Evolutionary conservation across 1,140 invertebrate genomes (phyloP).

Genomic region (Hypothenemus hampei): DNA sequence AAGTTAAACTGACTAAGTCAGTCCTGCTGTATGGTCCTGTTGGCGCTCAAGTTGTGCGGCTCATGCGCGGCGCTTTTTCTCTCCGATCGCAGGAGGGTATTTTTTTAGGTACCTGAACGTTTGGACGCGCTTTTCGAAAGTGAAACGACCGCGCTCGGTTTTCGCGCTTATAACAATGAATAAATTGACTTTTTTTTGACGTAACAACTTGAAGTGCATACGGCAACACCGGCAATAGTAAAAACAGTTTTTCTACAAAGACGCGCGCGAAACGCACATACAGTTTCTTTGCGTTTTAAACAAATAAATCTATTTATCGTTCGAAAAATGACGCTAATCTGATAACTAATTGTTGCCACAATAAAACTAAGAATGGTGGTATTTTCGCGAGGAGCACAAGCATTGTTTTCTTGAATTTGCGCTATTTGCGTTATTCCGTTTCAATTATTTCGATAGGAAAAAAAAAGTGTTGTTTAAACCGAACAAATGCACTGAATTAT

Average conservation of each 20-base stretch:
- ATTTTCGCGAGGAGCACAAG: no score
- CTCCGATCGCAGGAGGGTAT: conserved; percentile 1
- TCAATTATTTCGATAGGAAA: no score
- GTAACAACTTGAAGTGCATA: conserved; percentile 31
- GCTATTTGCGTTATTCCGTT: no score
- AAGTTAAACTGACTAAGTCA: conserved; percentile 44
- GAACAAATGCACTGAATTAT: no score
- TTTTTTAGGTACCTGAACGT: conserved; percentile 1
- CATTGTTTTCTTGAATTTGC: no score
- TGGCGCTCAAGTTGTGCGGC: background rate
- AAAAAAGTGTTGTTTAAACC: no score
- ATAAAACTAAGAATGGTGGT: no score
- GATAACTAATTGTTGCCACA: no score
- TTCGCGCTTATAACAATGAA: conserved; percentile 35
- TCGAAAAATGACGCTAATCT: no score
- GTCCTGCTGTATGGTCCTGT: conserved; percentile 40
- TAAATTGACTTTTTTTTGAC: conserved; percentile 33
- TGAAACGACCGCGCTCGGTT: conserved; percentile 40
- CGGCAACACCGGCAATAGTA: background rate
- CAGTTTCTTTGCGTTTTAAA: no score
- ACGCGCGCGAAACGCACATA: background rate
- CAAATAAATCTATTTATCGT: no score
- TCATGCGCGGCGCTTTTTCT: conserved; percentile 5
- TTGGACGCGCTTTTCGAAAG: conserved; percentile 42
- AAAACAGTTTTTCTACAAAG: background rate